A percentile compares a stretch with the other conserved stretches of the same genome.
Evolutionary conservation across 1,140 invertebrate species (phyloP).

Genomic region (Pygmarrhopalites habei): DNA sequence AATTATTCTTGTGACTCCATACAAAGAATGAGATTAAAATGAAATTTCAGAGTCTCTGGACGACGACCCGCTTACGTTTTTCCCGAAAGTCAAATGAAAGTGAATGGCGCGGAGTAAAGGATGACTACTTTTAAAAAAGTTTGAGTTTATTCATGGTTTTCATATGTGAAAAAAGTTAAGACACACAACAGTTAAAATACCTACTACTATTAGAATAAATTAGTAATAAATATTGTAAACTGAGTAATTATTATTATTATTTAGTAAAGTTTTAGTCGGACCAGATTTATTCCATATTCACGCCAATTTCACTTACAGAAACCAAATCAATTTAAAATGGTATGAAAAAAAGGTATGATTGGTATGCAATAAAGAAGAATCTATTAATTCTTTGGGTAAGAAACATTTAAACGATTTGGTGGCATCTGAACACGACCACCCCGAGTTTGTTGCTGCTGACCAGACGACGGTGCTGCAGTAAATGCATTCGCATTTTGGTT

Average conservation of each 20-base stretch:
- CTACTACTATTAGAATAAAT: not conserved
- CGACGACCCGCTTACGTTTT: too few relatives aligned
- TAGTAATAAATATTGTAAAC: not conserved
- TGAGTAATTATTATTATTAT: not conserved
- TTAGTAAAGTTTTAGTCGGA: not conserved
- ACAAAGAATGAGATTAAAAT: too few relatives aligned
- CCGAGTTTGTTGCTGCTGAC: not conserved
- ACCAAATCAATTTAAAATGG: conserved; percentile 4
- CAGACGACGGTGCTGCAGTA: not conserved
- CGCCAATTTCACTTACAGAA: not conserved
- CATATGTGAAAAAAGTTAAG: not conserved
- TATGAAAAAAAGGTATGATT: conserved; percentile 11
- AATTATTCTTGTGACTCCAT: too few relatives aligned
- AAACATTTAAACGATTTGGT: not conserved
- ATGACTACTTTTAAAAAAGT: not conserved
- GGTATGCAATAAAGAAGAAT: not conserved
- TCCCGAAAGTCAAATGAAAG: too few relatives aligned
- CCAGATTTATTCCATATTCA: not conserved
- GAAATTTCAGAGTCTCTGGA: too few relatives aligned
- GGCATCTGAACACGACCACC: not conserved
- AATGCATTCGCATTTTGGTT: not conserved
- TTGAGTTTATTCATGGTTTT: too few relatives aligned
- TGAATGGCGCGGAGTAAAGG: too few relatives aligned
- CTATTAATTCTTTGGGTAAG: not conserved
- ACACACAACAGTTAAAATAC: not conserved